A percentile compares a stretch with the other conserved stretches of the same genome.
Evolutionary conservation across 1,140 invertebrate genomes (phyloP).

Genomic region (Trachelipus rathkii): DNA sequence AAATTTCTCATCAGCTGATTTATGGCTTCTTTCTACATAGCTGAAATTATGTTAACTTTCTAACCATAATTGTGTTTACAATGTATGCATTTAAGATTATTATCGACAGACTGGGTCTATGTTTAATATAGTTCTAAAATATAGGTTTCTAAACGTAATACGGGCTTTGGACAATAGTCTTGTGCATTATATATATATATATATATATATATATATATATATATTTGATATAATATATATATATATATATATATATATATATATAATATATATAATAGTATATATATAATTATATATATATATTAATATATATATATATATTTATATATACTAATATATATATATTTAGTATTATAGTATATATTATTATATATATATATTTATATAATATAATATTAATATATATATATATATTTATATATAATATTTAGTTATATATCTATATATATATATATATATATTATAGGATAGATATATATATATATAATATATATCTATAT

Average conservation of each 20-base stretch:
- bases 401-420: neutral
- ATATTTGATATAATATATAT: neutral
- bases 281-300: neutral
- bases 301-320: slow-evolving; percentile 2
- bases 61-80: too few species aligned
- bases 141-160: too few species aligned
- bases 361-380: slow-evolving; percentile 12
- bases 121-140: too few species aligned
- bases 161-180: too few species aligned
- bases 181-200: neutral
- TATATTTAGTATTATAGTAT: slow-evolving; percentile 9
- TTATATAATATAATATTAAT: neutral
- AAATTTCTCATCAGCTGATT: too few species aligned
- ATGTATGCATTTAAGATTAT: too few species aligned
- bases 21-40: too few species aligned
- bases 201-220: neutral
- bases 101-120: too few species aligned
- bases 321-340: neutral
- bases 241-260: slow-evolving; percentile 13
- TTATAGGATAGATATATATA: slow-evolving; percentile 3
- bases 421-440: neutral
- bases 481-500: neutral
- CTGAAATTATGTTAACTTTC: too few species aligned
- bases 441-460: slow-evolving; percentile 15
- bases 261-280: neutral